A percentile compares a stretch with the other conserved stretches of the same genome.
phyloP scores from a whole-genome alignment of 2,113 vertebrate genomes.

The Syngnathoides biaculeatus region DNA sequence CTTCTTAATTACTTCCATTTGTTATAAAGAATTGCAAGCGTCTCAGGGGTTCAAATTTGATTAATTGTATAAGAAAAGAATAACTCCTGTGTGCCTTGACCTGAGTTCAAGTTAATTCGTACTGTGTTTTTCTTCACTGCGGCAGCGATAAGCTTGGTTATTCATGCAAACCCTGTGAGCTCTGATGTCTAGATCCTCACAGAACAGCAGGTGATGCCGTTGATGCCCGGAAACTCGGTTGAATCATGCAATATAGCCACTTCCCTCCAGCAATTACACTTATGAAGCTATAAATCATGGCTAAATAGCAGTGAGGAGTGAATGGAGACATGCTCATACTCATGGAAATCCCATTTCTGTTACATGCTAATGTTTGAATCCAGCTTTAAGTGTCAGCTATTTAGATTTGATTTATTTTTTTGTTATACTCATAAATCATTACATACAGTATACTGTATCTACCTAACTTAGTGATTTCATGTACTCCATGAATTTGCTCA shows the following conservation, averaged over 20 bases:
- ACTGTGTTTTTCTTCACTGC: slow-evolving; percentile 25
- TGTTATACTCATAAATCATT: not conserved
- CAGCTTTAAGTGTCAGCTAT: slow-evolving; percentile 6
- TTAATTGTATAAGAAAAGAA: slow-evolving; percentile 29
- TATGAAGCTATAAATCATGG: slow-evolving; percentile 73
- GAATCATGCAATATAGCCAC: slow-evolving; percentile 60
- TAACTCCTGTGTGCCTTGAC: slow-evolving; percentile 19
- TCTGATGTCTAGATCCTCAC: slow-evolving; percentile 45
- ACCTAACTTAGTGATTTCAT: too few species aligned
- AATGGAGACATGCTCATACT: slow-evolving; percentile 43
- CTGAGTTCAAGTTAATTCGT: slow-evolving; percentile 26
- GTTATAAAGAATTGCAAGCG: slow-evolving; percentile 44
- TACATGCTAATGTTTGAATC: slow-evolving; percentile 29
- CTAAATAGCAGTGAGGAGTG: slow-evolving; percentile 55
- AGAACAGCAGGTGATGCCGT: slow-evolving; percentile 65
- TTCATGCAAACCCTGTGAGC: slow-evolving; percentile 49
- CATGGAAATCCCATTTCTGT: slow-evolving; percentile 31
- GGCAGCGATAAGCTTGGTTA: slow-evolving; percentile 25
- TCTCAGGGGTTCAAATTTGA: slow-evolving; percentile 31
- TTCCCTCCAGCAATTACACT: slow-evolving; percentile 67
- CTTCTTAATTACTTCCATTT: slow-evolving; percentile 58
- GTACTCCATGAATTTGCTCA: too few species aligned
- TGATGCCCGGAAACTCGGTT: slow-evolving; percentile 53
- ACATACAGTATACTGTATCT: too few species aligned
- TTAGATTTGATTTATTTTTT: not conserved